Evolutionary conservation across 2,888 invertebrate species (phyloP).

Genomic region (Priocnemis perturbator): DNA sequence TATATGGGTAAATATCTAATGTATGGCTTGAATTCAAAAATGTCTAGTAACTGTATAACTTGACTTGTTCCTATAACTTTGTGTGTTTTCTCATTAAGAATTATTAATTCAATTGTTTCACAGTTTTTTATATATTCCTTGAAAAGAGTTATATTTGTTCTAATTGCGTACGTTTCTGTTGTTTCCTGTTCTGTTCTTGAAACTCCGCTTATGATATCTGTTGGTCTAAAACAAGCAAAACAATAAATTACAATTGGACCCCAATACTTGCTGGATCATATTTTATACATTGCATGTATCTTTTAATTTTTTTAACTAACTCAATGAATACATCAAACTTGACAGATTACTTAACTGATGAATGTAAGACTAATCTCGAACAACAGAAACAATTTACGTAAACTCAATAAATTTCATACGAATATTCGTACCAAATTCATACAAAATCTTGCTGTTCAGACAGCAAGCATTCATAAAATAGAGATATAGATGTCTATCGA

Average conservation of each 20-base stretch:
- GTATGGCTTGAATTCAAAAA: constrained; percentile 59
- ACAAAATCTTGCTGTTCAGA: too few species aligned
- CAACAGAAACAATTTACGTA: too few species aligned
- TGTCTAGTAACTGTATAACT: constrained; percentile 61
- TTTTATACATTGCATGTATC: neutral
- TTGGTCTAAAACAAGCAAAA: constrained; percentile 59
- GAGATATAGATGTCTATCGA: too few species aligned
- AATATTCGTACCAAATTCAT: too few species aligned
- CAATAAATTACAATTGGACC: constrained; percentile 5
- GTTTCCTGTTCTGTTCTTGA: constrained; percentile 49
- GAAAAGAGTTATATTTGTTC: constrained; percentile 68
- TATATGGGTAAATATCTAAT: constrained; percentile 67
- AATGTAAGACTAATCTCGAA: too few species aligned
- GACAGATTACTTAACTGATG: too few species aligned
- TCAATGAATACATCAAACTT: too few species aligned
- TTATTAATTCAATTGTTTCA: constrained; percentile 64
- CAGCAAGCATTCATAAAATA: too few species aligned
- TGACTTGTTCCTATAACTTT: constrained; percentile 64
- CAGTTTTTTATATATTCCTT: constrained; percentile 71
- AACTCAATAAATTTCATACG: too few species aligned
- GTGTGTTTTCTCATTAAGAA: constrained; percentile 60
- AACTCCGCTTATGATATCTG: constrained; percentile 54
- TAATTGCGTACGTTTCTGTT: constrained; percentile 64
- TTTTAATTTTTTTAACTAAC: neutral
- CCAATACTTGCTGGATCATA: neutral